Percentiles rank a stretch among this genome's conserved stretches.
Evolutionary conservation across 2,113 vertebrate species (phyloP).

Genomic region (Oreochromis spilurus): DNA sequence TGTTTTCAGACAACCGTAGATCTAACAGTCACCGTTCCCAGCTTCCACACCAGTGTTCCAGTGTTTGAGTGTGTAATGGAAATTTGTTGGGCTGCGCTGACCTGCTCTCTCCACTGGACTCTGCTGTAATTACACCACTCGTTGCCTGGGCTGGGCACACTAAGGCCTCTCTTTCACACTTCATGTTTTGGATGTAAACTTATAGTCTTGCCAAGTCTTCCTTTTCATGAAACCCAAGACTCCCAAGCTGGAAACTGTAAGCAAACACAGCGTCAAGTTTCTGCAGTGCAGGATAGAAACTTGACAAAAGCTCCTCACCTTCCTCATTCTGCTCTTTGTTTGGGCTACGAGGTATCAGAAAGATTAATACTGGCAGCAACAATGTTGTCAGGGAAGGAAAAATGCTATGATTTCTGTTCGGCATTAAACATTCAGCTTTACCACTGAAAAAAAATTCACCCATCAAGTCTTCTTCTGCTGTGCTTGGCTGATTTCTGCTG

Average conservation of each 20-base stretch:
- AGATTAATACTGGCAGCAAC: neutral
- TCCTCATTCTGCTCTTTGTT: neutral
- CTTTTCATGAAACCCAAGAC: slow-evolving; percentile 75
- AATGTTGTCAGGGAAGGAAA: neutral
- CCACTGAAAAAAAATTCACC: neutral
- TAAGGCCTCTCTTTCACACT: slow-evolving; percentile 76
- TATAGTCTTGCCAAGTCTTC: slow-evolving; percentile 66
- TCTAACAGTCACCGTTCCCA: neutral
- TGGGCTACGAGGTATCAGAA: neutral
- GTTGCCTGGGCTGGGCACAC: slow-evolving; percentile 74
- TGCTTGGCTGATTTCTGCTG: neutral
- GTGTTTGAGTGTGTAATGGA: slow-evolving; percentile 78
- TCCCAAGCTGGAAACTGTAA: slow-evolving; percentile 75
- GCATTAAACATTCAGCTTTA: slow-evolving; percentile 39
- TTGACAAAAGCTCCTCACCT: neutral
- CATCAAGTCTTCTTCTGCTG: slow-evolving; percentile 9
- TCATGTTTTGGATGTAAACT: slow-evolving; percentile 69
- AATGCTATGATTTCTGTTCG: neutral
- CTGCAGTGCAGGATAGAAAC: slow-evolving; percentile 26
- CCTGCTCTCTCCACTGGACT: slow-evolving; percentile 78
- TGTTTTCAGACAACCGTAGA: neutral
- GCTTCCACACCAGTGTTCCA: neutral
- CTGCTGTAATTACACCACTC: slow-evolving; percentile 86
- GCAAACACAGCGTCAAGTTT: slow-evolving; percentile 65
- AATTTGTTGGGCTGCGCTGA: slow-evolving; percentile 80